These are phyloP conservation scores for Diadema setosum DNA, from an alignment of 35 echinoderm and acorn worm species.

Conservation along the genomic window DNA sequence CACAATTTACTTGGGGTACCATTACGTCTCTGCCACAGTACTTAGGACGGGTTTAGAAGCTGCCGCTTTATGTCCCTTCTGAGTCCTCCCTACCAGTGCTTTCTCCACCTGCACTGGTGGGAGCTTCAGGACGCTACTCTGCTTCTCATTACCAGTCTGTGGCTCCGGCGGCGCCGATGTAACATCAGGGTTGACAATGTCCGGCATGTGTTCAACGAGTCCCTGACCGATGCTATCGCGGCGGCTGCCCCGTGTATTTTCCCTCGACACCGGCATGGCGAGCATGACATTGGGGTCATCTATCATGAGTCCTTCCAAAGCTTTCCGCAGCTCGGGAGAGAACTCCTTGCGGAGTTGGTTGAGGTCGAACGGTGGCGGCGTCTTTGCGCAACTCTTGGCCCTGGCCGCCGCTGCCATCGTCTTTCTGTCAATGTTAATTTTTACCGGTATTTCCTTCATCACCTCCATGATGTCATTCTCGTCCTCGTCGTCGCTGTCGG, in stretches of 20 bases:
- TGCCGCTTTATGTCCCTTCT: background rate
- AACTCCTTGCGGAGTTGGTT: constrained; percentile 51
- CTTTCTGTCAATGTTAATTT: background rate
- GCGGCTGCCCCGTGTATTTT: background rate
- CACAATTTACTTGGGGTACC: too few relatives aligned
- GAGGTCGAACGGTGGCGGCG: constrained; percentile 43
- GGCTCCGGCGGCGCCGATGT: background rate
- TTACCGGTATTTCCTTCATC: constrained; percentile 27
- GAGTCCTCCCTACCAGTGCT: background rate
- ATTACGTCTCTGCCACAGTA: constrained; percentile 62
- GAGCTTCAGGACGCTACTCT: constrained; percentile 25
- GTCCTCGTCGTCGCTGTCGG: constrained; percentile 1
- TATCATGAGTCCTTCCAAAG: constrained; percentile 53
- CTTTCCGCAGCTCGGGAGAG: constrained; percentile 53
- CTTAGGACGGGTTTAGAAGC: constrained; percentile 40
- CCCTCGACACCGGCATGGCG: constrained; percentile 5
- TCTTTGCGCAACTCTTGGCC: background rate
- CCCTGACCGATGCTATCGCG: background rate
- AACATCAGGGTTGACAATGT: background rate
- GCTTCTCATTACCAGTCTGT: background rate
- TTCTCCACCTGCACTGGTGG: constrained; percentile 47
- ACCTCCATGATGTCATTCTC: constrained; percentile 16
- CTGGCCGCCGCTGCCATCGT: background rate
- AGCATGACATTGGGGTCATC: constrained; percentile 22
- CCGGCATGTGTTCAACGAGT: background rate